Percentiles rank a stretch among this genome's conserved stretches.
phyloP scores from a whole-genome alignment of 2,113 vertebrate genomes.

The Microcebus tavaratra region DNA sequence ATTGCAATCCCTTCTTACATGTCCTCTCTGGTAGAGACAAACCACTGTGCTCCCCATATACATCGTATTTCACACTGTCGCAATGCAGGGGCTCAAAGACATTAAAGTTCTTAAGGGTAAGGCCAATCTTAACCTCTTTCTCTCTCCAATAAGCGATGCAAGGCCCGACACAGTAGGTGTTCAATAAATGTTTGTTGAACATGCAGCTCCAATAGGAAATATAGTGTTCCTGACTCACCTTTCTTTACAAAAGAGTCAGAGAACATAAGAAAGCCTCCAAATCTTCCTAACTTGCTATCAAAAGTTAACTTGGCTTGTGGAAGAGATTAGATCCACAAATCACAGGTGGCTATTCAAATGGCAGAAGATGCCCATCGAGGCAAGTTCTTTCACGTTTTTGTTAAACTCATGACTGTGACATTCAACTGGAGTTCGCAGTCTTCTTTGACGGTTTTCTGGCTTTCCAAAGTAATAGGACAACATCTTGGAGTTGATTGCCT shows the following conservation, averaged over 20 bases:
- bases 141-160: neutral
- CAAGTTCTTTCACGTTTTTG: slow-evolving; percentile 8
- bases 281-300: neutral
- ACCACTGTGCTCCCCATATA: neutral
- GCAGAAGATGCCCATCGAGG: neutral
- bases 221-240: neutral
- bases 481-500: neutral
- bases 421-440: neutral
- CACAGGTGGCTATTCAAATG: neutral
- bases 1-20: neutral
- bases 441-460: slow-evolving; percentile 24
- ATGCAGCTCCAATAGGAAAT: neutral
- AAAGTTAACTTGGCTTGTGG: neutral
- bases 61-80: neutral
- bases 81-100: neutral
- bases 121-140: neutral
- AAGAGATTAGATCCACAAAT: neutral
- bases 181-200: neutral
- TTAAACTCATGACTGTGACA: neutral
- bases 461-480: neutral
- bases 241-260: neutral
- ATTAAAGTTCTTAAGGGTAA: neutral
- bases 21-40: neutral
- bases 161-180: neutral
- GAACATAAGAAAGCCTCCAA: neutral